Base-by-base conservation (phyloP, 2,113 vertebrate genomes). In the Arenaria interpres region DNA sequence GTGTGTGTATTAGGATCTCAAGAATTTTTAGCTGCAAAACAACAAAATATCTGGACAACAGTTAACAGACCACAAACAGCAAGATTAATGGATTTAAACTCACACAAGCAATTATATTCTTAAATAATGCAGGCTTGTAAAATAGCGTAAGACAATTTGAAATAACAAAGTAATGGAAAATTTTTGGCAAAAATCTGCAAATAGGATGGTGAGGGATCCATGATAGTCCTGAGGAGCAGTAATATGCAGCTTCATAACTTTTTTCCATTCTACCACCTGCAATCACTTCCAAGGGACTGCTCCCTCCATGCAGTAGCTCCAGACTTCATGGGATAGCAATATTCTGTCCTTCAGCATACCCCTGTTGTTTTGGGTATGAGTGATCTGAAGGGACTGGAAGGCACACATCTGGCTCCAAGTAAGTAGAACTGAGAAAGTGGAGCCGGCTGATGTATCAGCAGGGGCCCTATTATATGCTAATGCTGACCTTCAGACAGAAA, bases 401-500 rank as follows among this genome's bases (percentile, higher is more conserved):
- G 37, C 41, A 85, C 30, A 23, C 14, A 19, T 23, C 33, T 67
- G 60, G 33, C 23, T 75, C 27, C 7, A 35, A 80, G 32, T 57
- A 83, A 87, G 64, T 27, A 81, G 71, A 54, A 11, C 22, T 27
- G 18, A n/a, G 27, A 33, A 73, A 59, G 19, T 30, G 7, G 17
- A 88, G 50, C 39, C 32, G n/a, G 30, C 43, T 88, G 62, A 33
- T 72, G 5, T 13, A 33, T 33, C 78, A 82, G 20, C 60, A 72
- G 24, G 57, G 37, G 12, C 4, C 10, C 18, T 45, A 9, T 46
- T 72, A 72, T 64, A 57, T 27, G 45, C 68, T 89, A 67, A 78
- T 87, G 94, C 48, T 81, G 76, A 92, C 66, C 68, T 96, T 91
- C 78, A 84, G 30, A 24, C 20, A 71, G 71, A 89, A 87, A 88